These are phyloP conservation scores for Scalopus aquaticus DNA, from an alignment of 2,113 vertebrate genomes.

Conservation along the genomic window DNA sequence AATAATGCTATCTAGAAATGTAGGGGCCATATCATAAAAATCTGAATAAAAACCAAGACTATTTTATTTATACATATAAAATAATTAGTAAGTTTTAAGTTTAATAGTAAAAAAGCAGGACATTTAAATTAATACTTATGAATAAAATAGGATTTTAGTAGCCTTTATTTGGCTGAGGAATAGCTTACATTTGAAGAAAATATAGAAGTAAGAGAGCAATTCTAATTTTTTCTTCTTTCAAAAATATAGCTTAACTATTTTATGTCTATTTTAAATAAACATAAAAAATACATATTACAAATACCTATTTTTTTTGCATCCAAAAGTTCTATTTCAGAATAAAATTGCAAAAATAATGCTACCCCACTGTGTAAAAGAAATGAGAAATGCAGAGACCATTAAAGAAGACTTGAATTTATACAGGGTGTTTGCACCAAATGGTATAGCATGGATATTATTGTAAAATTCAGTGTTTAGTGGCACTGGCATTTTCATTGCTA, in stretches of 20 bases:
- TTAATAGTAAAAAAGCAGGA: not conserved
- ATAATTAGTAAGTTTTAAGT: not conserved
- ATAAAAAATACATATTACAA: slow-evolving; percentile 49
- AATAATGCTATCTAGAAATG: not conserved
- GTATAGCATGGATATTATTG: not conserved
- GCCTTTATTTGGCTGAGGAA: not conserved
- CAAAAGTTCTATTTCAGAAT: slow-evolving; percentile 43
- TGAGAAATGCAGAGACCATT: slow-evolving; percentile 60
- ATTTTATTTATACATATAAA: not conserved
- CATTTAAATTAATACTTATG: not conserved
- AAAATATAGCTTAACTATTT: slow-evolving; percentile 36
- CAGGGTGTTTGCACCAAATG: not conserved
- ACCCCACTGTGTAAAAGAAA: slow-evolving; percentile 46
- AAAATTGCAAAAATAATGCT: slow-evolving; percentile 42
- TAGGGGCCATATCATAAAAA: not conserved
- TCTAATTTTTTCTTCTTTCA: not conserved
- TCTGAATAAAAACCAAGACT: not conserved
- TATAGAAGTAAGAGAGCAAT: not conserved
- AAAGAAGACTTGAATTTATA: slow-evolving; percentile 39
- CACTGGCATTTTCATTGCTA: not conserved
- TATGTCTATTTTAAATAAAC: slow-evolving; percentile 35
- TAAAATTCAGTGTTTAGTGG: slow-evolving; percentile 33
- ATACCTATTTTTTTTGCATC: not conserved
- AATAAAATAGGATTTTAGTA: not conserved
- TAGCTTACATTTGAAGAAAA: slow-evolving; percentile 26